phyloP scores from a whole-genome alignment of 2,113 vertebrate genomes.

The Myrmophylax atrothorax region DNA sequence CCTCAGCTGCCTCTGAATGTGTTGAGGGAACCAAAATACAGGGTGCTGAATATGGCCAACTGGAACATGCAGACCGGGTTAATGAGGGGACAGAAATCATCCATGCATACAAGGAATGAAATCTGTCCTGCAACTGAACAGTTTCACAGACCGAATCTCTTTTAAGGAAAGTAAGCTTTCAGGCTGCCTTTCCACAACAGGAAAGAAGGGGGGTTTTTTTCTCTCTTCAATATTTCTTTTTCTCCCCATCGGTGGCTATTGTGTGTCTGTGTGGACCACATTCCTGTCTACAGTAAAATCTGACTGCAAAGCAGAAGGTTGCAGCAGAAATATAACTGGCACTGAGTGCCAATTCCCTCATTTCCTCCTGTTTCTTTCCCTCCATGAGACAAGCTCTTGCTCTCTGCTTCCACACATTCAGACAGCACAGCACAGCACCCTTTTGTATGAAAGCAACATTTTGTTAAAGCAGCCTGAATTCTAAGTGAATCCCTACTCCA shows the following conservation, averaged over 20 bases:
- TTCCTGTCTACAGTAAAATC: neutral
- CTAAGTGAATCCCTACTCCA: neutral
- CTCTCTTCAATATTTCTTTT: neutral
- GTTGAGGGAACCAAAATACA: neutral
- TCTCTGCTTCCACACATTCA: neutral
- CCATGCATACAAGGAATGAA: neutral
- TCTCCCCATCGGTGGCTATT: neutral
- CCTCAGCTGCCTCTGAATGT: neutral
- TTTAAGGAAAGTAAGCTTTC: neutral
- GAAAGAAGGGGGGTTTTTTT: neutral
- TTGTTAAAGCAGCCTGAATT: neutral
- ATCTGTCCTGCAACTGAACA: neutral
- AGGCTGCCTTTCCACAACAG: neutral
- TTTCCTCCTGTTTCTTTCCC: conserved; percentile 6
- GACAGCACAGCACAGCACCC: neutral
- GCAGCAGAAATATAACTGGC: neutral
- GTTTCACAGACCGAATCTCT: neutral
- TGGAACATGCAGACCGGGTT: neutral
- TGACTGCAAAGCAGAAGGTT: conserved; percentile 2
- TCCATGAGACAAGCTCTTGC: neutral
- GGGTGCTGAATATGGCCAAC: neutral
- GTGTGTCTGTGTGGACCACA: neutral
- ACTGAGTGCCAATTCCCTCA: neutral
- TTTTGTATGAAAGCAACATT: neutral
- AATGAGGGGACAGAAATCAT: neutral